phyloP scores from a whole-genome alignment of 2,797 vertebrate species.

The Triplophysa yarkandensis region DNA sequence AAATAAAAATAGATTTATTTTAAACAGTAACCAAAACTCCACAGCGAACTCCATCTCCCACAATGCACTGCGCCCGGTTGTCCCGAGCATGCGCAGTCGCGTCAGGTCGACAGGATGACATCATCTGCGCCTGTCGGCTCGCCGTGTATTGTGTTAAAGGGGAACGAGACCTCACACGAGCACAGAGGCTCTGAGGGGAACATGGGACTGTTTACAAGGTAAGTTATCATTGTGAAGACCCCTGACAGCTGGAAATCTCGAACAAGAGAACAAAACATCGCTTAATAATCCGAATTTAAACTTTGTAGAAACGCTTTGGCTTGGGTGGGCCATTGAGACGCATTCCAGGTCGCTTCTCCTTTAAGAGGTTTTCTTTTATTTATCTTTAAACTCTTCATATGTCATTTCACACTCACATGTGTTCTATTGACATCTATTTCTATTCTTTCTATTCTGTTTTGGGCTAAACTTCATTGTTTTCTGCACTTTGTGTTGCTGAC shows the following conservation, averaged over 20 bases:
- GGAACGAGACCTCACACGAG: constrained; percentile 46
- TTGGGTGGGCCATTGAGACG: constrained; percentile 47
- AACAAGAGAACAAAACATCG: not conserved
- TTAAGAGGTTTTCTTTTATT: not conserved
- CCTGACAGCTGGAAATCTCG: constrained; percentile 19
- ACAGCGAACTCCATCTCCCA: constrained; percentile 51
- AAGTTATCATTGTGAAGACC: constrained; percentile 29
- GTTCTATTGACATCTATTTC: not conserved
- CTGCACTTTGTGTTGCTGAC: constrained; percentile 1
- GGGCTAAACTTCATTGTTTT: not conserved
- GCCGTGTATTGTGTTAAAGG: constrained; percentile 52
- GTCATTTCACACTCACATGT: not conserved
- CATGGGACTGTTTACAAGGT: constrained; percentile 58
- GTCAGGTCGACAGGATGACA: constrained; percentile 40
- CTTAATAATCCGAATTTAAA: not conserved
- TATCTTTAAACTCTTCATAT: not conserved
- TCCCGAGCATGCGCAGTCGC: constrained; percentile 45
- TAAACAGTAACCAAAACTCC: no score
- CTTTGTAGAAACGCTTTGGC: constrained; percentile 3
- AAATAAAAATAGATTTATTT: no score
- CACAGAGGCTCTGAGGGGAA: constrained; percentile 29
- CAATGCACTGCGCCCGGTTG: not conserved
- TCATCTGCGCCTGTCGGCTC: constrained; percentile 50
- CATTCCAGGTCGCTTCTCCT: constrained; percentile 4
- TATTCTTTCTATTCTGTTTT: not conserved